Evolutionary conservation across 2,797 vertebrate genomes (phyloP), one percentile per base, ranked within the genome.

Genomic region (Poecilia velifera): DNA sequence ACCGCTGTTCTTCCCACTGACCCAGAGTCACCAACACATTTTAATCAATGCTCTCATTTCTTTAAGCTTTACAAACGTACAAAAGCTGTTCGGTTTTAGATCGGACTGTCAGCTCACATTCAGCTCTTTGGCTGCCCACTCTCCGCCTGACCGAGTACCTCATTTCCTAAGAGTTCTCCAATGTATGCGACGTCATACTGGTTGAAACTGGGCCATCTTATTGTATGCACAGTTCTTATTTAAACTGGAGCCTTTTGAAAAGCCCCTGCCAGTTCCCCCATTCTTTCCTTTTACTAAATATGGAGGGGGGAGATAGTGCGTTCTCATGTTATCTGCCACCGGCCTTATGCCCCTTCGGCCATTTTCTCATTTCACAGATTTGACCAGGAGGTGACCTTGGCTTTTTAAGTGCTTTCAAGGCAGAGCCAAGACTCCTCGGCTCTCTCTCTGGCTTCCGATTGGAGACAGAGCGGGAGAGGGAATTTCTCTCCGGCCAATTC

Each of bases 351-450:
- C 92, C 94, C 91, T 86, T 91, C 76, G 92, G 93, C 93, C 93
- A 92, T 95, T 96, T 94, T 92, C 93, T 94, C 94, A 95, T 96
- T 95, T 92, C 92, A 91, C 92, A 92, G 92, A 94, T 94, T 92
- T 94, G 93, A 94, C 95, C 95, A 91, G 89, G 87, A 91, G 90
- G 93, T 95, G 94, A 96, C 95, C 94, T 95, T 95, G 93, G 89
- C 88, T 92, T 92, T 93, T 90, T 93, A 93, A 94, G 92, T 93
- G 95, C 95, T 95, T 95, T 94, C 91, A 95, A 93, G 91, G 84
- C 91, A 91, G 84, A 87, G 87, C 86, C 87, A 92, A 94, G 92
- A 88, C 88, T 82, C 79, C 73, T 86, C 88, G 84, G 77, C 80
- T 76, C 76, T 90, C 83, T 86, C 78, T 76, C 76, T 77, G 83